Evolutionary conservation across 2,797 vertebrate species (phyloP).

Genomic region (Sorex maritimensis): DNA sequence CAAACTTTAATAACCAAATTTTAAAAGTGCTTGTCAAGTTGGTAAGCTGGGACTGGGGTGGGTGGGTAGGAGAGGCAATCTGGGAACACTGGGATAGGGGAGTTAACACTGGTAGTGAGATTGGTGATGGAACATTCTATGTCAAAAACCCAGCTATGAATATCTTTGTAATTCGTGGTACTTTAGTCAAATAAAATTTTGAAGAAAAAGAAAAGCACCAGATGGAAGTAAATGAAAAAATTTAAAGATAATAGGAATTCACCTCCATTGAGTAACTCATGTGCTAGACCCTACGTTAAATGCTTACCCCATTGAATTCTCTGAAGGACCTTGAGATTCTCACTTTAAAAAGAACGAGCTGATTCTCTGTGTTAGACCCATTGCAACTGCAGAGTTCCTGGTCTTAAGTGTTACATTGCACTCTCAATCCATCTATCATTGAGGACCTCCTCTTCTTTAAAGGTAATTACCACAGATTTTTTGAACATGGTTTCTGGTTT

Average conservation of each 20-base stretch:
- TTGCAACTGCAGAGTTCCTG: not conserved
- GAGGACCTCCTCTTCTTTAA: constrained; percentile 25
- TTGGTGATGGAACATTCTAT: too few relatives aligned
- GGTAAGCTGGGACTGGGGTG: too few relatives aligned
- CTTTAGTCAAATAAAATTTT: not conserved
- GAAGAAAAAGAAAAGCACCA: not conserved
- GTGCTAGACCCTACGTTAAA: not conserved
- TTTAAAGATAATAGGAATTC: not conserved
- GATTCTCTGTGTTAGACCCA: not conserved
- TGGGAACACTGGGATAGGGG: too few relatives aligned
- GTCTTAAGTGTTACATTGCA: not conserved
- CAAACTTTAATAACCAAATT: too few relatives aligned
- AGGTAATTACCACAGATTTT: not conserved
- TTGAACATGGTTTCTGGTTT: not conserved
- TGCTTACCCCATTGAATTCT: not conserved
- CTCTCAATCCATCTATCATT: not conserved
- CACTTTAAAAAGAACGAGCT: not conserved
- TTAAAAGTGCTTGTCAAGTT: too few relatives aligned
- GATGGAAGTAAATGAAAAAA: not conserved
- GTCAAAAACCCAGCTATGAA: too few relatives aligned
- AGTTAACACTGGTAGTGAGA: too few relatives aligned
- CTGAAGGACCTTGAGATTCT: not conserved
- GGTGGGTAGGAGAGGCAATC: too few relatives aligned
- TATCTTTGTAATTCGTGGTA: too few relatives aligned
- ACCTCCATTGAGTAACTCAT: too few relatives aligned